Evolutionary conservation across 2,797 vertebrate genomes (phyloP).

Genomic region (Cossypha niveicapilla): DNA sequence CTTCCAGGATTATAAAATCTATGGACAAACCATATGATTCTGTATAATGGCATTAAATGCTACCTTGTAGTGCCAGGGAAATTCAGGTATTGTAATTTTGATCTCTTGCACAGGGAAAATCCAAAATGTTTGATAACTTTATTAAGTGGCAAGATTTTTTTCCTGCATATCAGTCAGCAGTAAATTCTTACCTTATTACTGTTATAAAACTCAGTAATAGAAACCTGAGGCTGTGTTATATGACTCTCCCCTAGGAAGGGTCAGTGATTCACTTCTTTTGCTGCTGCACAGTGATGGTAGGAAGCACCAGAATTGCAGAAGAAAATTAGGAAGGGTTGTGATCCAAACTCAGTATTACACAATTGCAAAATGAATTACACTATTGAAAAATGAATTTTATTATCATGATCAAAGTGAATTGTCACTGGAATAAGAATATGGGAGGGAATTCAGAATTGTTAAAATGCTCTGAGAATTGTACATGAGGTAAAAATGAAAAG

Average conservation of each 20-base stretch:
- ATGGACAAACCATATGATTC: slow-evolving; percentile 27
- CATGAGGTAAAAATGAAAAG: not conserved
- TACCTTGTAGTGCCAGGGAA: slow-evolving; percentile 1
- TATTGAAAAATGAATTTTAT: not conserved
- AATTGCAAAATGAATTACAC: not conserved
- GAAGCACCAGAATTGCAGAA: not conserved
- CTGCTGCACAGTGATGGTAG: not conserved
- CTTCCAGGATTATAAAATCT: slow-evolving; percentile 31
- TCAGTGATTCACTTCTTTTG: slow-evolving; percentile 41
- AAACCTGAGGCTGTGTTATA: slow-evolving; percentile 58
- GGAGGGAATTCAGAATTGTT: not conserved
- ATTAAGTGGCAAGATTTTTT: slow-evolving; percentile 67
- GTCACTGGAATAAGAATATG: not conserved
- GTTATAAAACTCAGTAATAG: slow-evolving; percentile 64
- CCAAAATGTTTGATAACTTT: slow-evolving; percentile 65
- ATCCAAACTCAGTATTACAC: not conserved
- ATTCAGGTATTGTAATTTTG: slow-evolving; percentile 64
- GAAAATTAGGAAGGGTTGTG: not conserved
- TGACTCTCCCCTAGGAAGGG: slow-evolving; percentile 54
- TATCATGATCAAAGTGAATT: not conserved
- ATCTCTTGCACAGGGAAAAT: slow-evolving; percentile 69
- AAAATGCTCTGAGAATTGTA: not conserved
- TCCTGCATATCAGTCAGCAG: slow-evolving; percentile 56
- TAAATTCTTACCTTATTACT: slow-evolving; percentile 71
- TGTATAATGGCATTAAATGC: slow-evolving; percentile 22